Evolutionary conservation across 2,113 vertebrate genomes (phyloP), one percentile per base, ranked within the genome.

Genomic region (Nymphicus hollandicus): DNA sequence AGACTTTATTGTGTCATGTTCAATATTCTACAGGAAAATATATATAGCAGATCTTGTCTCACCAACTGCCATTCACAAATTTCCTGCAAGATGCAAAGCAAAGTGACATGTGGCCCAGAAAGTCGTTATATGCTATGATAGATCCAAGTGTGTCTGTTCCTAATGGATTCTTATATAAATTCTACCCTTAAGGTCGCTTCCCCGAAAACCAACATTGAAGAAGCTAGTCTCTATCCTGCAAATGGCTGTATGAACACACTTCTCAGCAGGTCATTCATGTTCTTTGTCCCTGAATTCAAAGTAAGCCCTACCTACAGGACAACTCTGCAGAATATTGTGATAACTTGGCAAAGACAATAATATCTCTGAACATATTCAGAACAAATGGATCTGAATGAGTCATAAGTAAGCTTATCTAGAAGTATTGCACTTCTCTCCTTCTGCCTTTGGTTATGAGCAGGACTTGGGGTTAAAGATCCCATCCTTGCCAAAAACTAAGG

Each of bases 1-100:
- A 95, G 81, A 87, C 79, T 95, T 96, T 94, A 89, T 95, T 95
- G 73, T 97, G 96, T 92, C 93, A 93, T 65, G 91, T 95, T 96
- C 95, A 97, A 95, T 97, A 95, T 96, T 94, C 89, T 84, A 58
- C 43, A 8, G 55, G 55, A 90, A 95, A 95, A 93, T 52, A 91
- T 37, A 85, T 29, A 87, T 82, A 95, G 66, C 92, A 95, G 93
- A 91, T 90, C 71, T 90, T 80, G 63, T 96, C 88, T 94, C 82
- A 52, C 79, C 82, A 96, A 74, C 92, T 96, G 92, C 93, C 95
- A 96, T 90, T 97, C 95, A 95, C 85, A 96, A 96, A 95, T 93
- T 95, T 86, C 85, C 84, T 89, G 55, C 66, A 95, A 96, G 71
- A 96, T 83, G 88, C 76, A 91, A 90, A 93, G 17, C 58, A 93